Conservation (phyloP, 1,140 invertebrate genomes). For the Coelopa frigida region DNA sequence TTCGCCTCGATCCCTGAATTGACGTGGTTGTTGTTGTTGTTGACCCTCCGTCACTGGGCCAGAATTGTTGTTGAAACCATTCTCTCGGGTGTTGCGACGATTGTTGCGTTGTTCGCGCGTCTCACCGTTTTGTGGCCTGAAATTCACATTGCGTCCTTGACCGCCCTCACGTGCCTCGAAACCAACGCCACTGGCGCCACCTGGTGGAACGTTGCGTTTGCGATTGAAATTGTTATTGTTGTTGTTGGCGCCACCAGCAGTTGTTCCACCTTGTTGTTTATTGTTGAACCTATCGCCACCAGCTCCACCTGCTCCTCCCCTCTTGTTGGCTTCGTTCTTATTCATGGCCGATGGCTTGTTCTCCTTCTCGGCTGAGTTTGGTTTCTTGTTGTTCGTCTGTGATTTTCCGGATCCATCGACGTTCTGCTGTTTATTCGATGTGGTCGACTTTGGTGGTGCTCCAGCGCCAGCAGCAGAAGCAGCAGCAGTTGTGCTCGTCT, state of each 20-base stretch:
- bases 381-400: constrained; percentile 22
- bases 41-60: constrained; percentile 48
- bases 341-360: constrained; percentile 58
- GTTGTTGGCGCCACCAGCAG: constrained; percentile 15
- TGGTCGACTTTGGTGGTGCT: constrained; percentile 18
- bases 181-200: constrained; percentile 7
- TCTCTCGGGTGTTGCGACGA: constrained; percentile 60
- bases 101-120: constrained; percentile 67
- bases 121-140: constrained; percentile 48
- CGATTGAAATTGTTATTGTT: constrained; percentile 10
- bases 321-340: constrained; percentile 34
- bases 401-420: background rate
- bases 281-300: constrained; percentile 18
- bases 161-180: constrained; percentile 30
- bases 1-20: constrained; percentile 28
- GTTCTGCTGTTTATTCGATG: constrained; percentile 15
- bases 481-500: constrained; percentile 13
- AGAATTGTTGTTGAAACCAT: constrained; percentile 46
- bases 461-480: constrained; percentile 16
- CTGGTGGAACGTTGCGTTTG: constrained; percentile 13
- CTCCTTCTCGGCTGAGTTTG: constrained; percentile 68
- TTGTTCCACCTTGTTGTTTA: constrained; percentile 34
- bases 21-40: constrained; percentile 38
- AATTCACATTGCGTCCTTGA: constrained; percentile 42
- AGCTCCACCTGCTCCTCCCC: constrained; percentile 14